Base-by-base conservation (phyloP, 2,113 vertebrate genomes). In the Microcebus tavaratra region DNA sequence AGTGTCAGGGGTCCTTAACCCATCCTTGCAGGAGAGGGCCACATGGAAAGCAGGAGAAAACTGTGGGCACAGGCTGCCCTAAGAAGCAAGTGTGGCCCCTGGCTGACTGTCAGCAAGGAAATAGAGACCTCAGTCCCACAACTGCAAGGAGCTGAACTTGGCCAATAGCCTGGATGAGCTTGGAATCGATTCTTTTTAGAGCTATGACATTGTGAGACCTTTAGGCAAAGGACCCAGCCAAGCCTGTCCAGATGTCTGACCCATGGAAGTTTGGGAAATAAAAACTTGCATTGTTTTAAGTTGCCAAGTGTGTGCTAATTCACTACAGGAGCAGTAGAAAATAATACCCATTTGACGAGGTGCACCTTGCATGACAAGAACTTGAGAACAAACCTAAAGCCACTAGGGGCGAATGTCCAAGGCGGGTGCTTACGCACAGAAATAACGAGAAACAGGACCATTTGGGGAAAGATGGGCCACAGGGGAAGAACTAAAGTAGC, bases 341-440 rank as follows among this genome's bases (percentile, higher is more conserved):
- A 45, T 6, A 73, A 53, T 31, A 15, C 36, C 23, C 6, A 4
- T 14, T 1, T 4, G 36, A 36, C 12, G 15, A 55, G 31, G 3
- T 61, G 21, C 42, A 21, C 11, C 8, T 36, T 36, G 36, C 36
- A 36, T 3, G 36, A 90, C 1, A 4, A 76, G 55, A 23, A 20
- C 13, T 13, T 14, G 36, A 84, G 59, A 55, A 55, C 3, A 70
- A 7, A 14, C 0, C 1, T 8, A 20, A 27, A 45, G 61, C 6
- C 25, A 9, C 3, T 17, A 18, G 27, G 61, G 27, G 6, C 27
- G 34, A 21, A 27, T 72, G 23, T 42, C 36, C 8, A 45, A 31
- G 9, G 45, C 53, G 13, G 12, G 14, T n/a, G 10, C 11, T 59
- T 34, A 5, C 0, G 0, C 14, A 73, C 1, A 29, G 34, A 18